Evolutionary conservation across 2,797 vertebrate genomes (phyloP).

Genomic region (Mallotus villosus): DNA sequence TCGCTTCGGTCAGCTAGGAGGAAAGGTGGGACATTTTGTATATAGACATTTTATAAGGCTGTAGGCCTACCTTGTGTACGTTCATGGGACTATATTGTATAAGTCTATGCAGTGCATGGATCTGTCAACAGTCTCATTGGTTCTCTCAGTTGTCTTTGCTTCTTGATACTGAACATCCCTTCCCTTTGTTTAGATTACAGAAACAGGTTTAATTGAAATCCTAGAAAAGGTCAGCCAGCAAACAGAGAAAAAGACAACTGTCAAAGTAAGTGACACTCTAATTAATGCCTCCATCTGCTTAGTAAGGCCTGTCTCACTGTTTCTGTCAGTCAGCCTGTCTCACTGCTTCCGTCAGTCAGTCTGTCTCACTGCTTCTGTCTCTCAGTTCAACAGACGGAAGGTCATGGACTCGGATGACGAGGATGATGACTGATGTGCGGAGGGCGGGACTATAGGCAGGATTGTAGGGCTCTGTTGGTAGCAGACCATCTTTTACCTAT

Average conservation of each 20-base stretch:
- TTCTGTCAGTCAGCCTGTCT: too few species aligned
- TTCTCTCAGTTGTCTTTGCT: slow-evolving; percentile 4
- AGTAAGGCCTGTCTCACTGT: too few species aligned
- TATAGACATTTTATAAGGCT: background rate
- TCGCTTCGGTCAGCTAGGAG: slow-evolving; percentile 86
- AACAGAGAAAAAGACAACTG: slow-evolving; percentile 95
- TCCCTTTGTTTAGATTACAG: slow-evolving; percentile 81
- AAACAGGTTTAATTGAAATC: slow-evolving; percentile 95
- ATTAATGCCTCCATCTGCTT: too few species aligned
- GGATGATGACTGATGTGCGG: slow-evolving; percentile 76
- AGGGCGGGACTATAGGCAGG: slow-evolving; percentile 23
- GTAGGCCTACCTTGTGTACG: background rate
- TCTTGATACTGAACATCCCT: background rate
- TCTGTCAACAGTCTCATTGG: background rate
- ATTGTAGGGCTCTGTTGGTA: slow-evolving; percentile 46
- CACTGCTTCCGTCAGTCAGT: too few species aligned
- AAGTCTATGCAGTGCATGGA: background rate
- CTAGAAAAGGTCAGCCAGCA: slow-evolving; percentile 98
- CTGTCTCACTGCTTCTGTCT: slow-evolving; percentile 31
- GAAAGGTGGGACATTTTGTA: slow-evolving; percentile 78
- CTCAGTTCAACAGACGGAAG: slow-evolving; percentile 92
- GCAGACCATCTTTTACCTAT: slow-evolving; percentile 22
- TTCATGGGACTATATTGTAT: too few species aligned
- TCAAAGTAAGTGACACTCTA: slow-evolving; percentile 80
- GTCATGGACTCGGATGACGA: slow-evolving; percentile 99